Base-by-base conservation (phyloP, 2,888 invertebrate genomes). In the Julus scanicus region DNA sequence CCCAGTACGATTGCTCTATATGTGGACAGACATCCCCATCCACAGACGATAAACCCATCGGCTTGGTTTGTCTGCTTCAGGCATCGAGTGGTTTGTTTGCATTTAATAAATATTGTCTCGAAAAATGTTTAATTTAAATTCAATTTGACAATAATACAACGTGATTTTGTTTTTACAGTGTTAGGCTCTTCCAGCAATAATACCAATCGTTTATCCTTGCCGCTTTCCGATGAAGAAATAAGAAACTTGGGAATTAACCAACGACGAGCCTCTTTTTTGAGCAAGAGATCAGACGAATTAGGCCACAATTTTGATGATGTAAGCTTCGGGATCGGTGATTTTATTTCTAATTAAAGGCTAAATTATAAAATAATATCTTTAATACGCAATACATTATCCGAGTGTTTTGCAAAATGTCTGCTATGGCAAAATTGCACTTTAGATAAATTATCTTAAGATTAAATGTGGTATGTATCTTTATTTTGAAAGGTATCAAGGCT, bases 1-100 rank as follows among this genome's bases (percentile, higher is more conserved):
- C 94, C 89, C 96, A 97, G 92, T 98, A 97, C 93, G 97, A 98
- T 92, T 99, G 99, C 93, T 98, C 97, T 89, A 99, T 99, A 91
- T 99, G 99, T 93, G 97, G 96, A 93, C 96, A 97, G 92, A 96
- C 96, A 89, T 95, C 96, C 57, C 95, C 97, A 37, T 96, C 97
- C 91, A 96, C 96, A 0, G 95, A 96, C 90, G 95, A 96, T 17
- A 95, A 95, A 91, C 96, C 97, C 1, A 95, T 99, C 92, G 98
- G 98, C 0, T 94, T 98, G 84, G 97, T 98, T 3, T 97, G 97
- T 86, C 93, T 98, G 88, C 94, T 98, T n/a, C 93, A 93, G 90
- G 90, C 89, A 17, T 88, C 89, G 15, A 89, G 89, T 83, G 88
- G 89, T 88, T 29, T 53, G 86, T 57, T 29, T 3, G n/a, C 2